These are phyloP conservation scores for Bos taurus DNA, from an alignment of 2,113 vertebrate genomes.

Conservation along the genomic window ARS-UCD2.0 NC_037339.1:40397501-40398000, in stretches of 20 bases:
- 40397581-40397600: neutral
- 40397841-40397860: neutral
- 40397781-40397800: neutral
- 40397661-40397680: neutral
- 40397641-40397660: neutral
- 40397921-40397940: neutral
- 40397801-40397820: neutral
- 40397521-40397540: neutral
- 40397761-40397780: neutral
- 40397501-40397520: neutral
- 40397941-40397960: neutral
- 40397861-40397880: neutral
- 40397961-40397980: neutral
- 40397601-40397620: neutral
- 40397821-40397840: conserved; percentile 17
- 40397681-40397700: neutral
- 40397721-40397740: neutral
- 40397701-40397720: neutral
- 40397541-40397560: neutral
- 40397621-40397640: neutral
- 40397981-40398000: neutral
- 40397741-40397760: neutral
- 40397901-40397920: neutral
- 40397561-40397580: neutral
- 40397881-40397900: neutral